A percentile compares a stretch with the other conserved stretches of the same genome.
Evolutionary conservation across 1,140 invertebrate genomes (phyloP).

Genomic region (Drosophila teissieri): DNA sequence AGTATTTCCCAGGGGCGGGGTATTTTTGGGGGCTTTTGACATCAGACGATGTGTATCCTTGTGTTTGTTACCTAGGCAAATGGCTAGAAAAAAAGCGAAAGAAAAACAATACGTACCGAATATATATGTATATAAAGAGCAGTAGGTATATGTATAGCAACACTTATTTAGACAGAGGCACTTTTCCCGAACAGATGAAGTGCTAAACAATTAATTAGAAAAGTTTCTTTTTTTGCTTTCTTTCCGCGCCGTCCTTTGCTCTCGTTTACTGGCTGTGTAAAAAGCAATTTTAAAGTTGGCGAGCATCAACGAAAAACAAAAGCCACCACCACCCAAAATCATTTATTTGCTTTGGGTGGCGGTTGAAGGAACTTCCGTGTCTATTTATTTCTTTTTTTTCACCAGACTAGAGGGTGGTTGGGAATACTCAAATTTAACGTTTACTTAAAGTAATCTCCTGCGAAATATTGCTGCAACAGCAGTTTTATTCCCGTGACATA

Average conservation of each 20-base stretch:
- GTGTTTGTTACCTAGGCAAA: constrained; percentile 7
- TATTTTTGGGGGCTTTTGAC: neutral
- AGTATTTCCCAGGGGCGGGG: constrained; percentile 9
- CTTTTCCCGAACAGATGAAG: constrained; percentile 44
- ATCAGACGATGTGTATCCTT: constrained; percentile 4
- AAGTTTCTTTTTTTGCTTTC: constrained; percentile 55
- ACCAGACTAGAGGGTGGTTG: constrained; percentile 11
- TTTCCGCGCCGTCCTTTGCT: neutral
- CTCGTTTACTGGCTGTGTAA: neutral
- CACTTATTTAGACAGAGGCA: neutral
- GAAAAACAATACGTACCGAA: neutral
- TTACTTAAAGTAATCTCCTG: constrained; percentile 13
- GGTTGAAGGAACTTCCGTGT: constrained; percentile 18
- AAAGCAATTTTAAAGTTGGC: constrained; percentile 70
- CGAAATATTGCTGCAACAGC: neutral
- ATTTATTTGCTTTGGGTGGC: constrained; percentile 33
- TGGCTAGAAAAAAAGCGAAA: neutral
- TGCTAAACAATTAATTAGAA: constrained; percentile 76
- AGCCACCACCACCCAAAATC: constrained; percentile 17
- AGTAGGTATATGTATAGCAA: neutral
- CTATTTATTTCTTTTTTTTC: neutral
- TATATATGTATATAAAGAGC: too few species aligned
- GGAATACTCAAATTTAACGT: constrained; percentile 14
- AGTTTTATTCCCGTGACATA: neutral
- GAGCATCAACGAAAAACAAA: constrained; percentile 41